Evolutionary conservation across 1,140 invertebrate genomes (phyloP), one percentile per base, ranked within the genome.

Genomic region (Ceratoteleas bidentatus): DNA sequence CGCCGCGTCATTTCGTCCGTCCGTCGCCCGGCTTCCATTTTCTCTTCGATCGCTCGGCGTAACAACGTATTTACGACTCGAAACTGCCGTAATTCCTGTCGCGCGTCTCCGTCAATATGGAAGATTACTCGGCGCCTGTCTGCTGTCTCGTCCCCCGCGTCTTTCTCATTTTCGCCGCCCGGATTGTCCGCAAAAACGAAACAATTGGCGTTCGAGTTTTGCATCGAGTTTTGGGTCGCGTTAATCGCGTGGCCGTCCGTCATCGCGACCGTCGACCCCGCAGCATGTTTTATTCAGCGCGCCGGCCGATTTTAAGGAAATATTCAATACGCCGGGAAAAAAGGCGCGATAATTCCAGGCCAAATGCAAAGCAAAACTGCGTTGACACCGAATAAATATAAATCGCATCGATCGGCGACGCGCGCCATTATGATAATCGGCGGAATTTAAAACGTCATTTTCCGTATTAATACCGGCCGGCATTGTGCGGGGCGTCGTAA

Each of bases 51-150:
- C 72, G 81, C 61, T 34, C 54, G 49, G 14, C 54, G 68, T 84
- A 84, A 84, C 72, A 83, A 79, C 58, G 70, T 78, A 83, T 83
- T 83, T 83, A 83, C 75, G 75, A 78, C 60, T 78, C 11, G 36
- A 72, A 83, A 78, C 64, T 62, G 14, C 40, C 62, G 32, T 57
- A 57, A 83, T 53, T 65, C 52, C 47, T 24, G 24, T 24, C 68
- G 43, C 64, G 43, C 81, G 70, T 58, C 70, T 70, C 54, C 64
- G 60, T 66, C 65, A 60, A 76, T 79, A 80, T 66, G 68, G 60
- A 77, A 80, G 61, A 79, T 83, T 83, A 72, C 56, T 69, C 43
- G 43, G n/a, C 50, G 24, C 1, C 50, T 62, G 66, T 78, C 58
- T 79, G 65, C 60, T 80, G 52, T 4, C 24, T 73, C 81, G 69